A percentile compares a stretch with the other conserved stretches of the same genome.
Evolutionary conservation across 1,140 invertebrate genomes (phyloP).

Genomic region (Camponotus floridanus): DNA sequence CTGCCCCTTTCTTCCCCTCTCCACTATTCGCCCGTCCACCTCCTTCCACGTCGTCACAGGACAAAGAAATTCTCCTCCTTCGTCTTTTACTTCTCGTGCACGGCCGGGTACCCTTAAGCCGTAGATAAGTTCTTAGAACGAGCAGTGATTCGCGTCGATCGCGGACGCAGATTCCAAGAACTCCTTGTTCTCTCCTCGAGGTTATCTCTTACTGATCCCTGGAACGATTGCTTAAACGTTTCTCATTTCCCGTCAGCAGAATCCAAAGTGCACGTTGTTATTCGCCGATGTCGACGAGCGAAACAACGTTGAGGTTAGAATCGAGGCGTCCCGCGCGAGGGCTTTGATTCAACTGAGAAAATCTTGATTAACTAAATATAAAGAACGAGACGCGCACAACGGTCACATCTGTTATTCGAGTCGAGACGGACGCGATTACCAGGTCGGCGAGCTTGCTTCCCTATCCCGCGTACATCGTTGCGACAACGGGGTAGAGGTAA

Average conservation of each 20-base stretch:
- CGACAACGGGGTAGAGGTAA: neutral
- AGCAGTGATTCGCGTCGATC: conserved; percentile 4
- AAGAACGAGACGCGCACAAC: conserved; percentile 58
- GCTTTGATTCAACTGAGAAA: conserved; percentile 54
- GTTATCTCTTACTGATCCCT: neutral
- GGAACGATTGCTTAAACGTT: neutral
- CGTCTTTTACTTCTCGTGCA: conserved; percentile 48
- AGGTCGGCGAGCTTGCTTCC: neutral
- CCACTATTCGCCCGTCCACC: conserved; percentile 22
- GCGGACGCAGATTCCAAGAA: neutral
- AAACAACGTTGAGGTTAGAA: neutral
- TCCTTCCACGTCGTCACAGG: conserved; percentile 59
- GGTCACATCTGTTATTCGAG: conserved; percentile 77
- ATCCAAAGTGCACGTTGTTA: neutral
- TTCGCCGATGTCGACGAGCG: conserved; percentile 14
- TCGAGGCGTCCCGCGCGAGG: neutral
- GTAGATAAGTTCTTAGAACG: conserved; percentile 43
- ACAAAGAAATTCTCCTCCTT: conserved; percentile 83
- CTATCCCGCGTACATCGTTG: conserved; percentile 46
- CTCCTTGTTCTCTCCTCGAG: neutral
- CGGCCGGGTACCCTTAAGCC: conserved; percentile 46
- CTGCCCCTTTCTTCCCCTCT: conserved; percentile 44
- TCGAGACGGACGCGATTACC: conserved; percentile 15
- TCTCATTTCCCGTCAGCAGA: conserved; percentile 19
- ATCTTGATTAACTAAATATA: conserved; percentile 72